Evolutionary conservation across 1,140 invertebrate genomes (phyloP).

Genomic region (Ceratina australensis): DNA sequence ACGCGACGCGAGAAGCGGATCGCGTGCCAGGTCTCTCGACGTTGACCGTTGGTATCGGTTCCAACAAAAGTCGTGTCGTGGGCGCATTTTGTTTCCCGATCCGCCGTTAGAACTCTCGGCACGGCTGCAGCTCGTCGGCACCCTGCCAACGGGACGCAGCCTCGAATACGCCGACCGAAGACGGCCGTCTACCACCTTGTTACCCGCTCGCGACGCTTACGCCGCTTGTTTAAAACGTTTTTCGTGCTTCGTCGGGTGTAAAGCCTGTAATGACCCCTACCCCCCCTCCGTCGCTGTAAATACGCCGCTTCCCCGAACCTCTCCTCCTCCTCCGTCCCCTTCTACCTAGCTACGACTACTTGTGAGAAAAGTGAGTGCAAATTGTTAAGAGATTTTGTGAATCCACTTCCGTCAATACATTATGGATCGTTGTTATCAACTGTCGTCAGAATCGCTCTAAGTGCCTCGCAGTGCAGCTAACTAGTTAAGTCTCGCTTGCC

Average conservation of each 20-base stretch:
- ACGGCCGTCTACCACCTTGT: background rate
- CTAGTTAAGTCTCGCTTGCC: background rate
- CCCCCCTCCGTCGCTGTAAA: too few species aligned
- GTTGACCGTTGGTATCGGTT: conserved; percentile 16
- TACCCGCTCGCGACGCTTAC: background rate
- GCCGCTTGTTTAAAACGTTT: conserved; percentile 1
- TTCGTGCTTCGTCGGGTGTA: background rate
- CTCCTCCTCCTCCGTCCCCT: too few species aligned
- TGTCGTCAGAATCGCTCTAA: background rate
- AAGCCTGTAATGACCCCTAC: background rate
- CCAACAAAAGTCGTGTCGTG: conserved; percentile 6
- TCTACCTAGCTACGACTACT: background rate
- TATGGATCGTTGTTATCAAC: background rate
- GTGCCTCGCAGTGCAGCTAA: background rate
- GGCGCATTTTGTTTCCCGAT: conserved; percentile 11
- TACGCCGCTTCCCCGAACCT: too few species aligned
- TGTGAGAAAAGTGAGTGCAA: background rate
- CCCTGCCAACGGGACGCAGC: conserved; percentile 2
- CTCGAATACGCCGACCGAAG: background rate
- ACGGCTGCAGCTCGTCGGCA: conserved; percentile 13
- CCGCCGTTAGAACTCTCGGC: conserved; percentile 1
- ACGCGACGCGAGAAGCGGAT: background rate
- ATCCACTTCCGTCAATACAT: background rate
- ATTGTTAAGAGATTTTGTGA: background rate
- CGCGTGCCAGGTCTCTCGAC: conserved; percentile 3